phyloP scores from a whole-genome alignment of 2,888 invertebrate genomes.

The Agrochola macilenta region DNA sequence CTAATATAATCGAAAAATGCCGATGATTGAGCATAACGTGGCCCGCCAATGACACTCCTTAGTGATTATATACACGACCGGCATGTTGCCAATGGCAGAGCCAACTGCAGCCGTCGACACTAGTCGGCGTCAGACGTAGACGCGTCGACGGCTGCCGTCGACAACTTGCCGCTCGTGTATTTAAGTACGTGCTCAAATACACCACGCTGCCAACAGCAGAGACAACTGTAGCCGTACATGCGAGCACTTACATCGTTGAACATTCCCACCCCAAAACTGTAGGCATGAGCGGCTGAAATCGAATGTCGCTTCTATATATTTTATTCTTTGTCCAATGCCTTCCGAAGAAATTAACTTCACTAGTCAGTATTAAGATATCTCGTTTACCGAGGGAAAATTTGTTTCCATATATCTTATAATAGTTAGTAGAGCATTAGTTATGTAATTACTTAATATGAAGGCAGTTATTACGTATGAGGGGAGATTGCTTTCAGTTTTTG shows the following conservation, averaged over 20 bases:
- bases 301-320: not conserved
- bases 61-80: too few relatives aligned
- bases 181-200: too few relatives aligned
- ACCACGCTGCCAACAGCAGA: too few relatives aligned
- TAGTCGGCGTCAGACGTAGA: too few relatives aligned
- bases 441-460: slow-evolving; percentile 52
- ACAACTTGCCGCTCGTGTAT: too few relatives aligned
- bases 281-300: too few relatives aligned
- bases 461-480: slow-evolving; percentile 15
- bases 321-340: slow-evolving; percentile 2
- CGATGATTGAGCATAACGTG: not conserved
- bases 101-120: too few relatives aligned
- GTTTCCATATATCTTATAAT: slow-evolving; percentile 60
- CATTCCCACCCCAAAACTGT: too few relatives aligned
- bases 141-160: too few relatives aligned
- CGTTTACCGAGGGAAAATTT: slow-evolving; percentile 65
- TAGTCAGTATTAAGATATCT: slow-evolving; percentile 64
- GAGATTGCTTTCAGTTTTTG: slow-evolving; percentile 21
- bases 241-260: too few relatives aligned
- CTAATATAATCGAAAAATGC: not conserved
- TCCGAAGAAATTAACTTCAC: slow-evolving; percentile 58
- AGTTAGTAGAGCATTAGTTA: slow-evolving; percentile 50
- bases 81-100: too few relatives aligned
- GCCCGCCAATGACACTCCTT: not conserved
- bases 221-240: too few relatives aligned